Base-by-base conservation (phyloP, 92 coral and sea anemone genomes). In the Parazoanthus swiftii region DNA sequence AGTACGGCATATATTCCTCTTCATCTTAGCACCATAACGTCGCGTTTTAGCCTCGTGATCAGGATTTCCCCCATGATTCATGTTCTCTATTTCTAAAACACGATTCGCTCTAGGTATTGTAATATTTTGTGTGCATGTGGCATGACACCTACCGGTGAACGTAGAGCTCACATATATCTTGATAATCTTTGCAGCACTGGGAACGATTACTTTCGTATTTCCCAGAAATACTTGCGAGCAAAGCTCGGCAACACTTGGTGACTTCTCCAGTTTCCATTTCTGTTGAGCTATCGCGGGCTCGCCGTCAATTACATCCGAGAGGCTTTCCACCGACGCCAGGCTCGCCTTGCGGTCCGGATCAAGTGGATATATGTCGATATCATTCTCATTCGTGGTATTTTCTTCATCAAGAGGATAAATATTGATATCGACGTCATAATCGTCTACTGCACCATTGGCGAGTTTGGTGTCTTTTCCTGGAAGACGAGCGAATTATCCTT, bases 161-260 rank as follows among this genome's bases (percentile, higher is more conserved):
- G 98, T 93, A 15, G 98, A 93, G 74, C 94, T 95, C 50, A 89
- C 80, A 76, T 91, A 95, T 54, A 95, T 79, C 56, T 92, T 88
- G n/a, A 95, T 92, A 16, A 92, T 90, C 85, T 91, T 94, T 29
- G 91, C 89, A 51, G 81, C 50, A 10, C 85, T 89, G 71, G 96
- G 98, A 43, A 91, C 90, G 66, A 82, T 77, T 20, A 92, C 81
- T 72, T 91, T 88, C 68, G 94, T 76, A 67, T 90, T 79, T 80
- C 98, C 98, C 86, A 91, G 74, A 35, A 93, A 88, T 29, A 91
- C 94, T 56, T 92, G 92, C 58, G 77, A 88, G 48, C 90, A 89
- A 10, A 95, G 85, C 37, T 92, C 93, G 77, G 90, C 92, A 46
- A 85, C 51, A 68, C 91, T 85, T 66, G 86, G 81, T n/a, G 88